These are phyloP conservation scores for Machimus rusticus DNA, from an alignment of 2,888 invertebrate species.

Conservation along the genomic window DNA sequence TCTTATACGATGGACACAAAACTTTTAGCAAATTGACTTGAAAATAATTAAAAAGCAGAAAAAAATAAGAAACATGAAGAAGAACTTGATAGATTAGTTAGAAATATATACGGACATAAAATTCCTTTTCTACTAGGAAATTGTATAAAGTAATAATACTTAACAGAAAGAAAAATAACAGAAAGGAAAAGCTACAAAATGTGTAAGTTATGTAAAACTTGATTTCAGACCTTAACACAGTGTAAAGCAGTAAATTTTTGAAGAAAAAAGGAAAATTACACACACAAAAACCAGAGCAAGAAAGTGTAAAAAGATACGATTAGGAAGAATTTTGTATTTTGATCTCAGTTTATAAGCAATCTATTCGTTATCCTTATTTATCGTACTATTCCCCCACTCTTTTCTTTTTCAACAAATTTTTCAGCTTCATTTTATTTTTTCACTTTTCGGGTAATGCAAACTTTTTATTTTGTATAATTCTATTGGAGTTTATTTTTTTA, in stretches of 20 bases:
- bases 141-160: constrained; percentile 37
- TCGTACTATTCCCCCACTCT: neutral
- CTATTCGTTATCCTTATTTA: neutral
- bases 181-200: constrained; percentile 25
- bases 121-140: constrained; percentile 41
- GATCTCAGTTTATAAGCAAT: constrained; percentile 39
- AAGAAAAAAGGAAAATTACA: neutral
- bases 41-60: neutral
- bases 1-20: neutral
- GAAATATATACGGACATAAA: constrained; percentile 35
- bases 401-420: neutral
- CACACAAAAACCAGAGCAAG: neutral
- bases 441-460: neutral
- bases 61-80: constrained; percentile 10
- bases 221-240: constrained; percentile 13
- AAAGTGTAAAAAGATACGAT: constrained; percentile 13
- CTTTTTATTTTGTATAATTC: neutral
- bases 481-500: neutral
- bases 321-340: constrained; percentile 34
- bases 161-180: constrained; percentile 13
- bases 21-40: constrained; percentile 24
- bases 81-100: constrained; percentile 36
- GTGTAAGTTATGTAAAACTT: constrained; percentile 6
- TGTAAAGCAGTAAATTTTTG: constrained; percentile 1
- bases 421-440: neutral